Conservation (phyloP, 2,113 vertebrate species). For the Sylvietta virens region DNA sequence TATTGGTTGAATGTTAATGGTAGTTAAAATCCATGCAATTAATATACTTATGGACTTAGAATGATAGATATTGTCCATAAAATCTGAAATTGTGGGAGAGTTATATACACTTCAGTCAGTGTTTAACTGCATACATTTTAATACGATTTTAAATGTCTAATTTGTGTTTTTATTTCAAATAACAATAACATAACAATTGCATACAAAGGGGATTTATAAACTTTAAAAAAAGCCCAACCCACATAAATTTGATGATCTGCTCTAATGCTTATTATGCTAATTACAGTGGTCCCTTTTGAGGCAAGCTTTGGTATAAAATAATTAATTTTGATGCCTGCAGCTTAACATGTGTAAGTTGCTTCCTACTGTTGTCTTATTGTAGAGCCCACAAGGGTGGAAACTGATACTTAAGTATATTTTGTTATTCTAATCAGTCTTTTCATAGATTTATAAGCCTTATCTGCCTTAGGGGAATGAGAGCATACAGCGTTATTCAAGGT, state of each 20-base stretch:
- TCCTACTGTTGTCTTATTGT: constrained; percentile 4
- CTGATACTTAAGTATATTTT: neutral
- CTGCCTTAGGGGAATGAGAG: neutral
- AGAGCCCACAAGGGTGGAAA: constrained; percentile 24
- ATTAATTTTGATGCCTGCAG: constrained; percentile 58
- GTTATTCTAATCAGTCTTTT: constrained; percentile 32
- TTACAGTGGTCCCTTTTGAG: constrained; percentile 48
- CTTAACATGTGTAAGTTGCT: constrained; percentile 26
- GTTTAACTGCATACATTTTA: constrained; percentile 19
- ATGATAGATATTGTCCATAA: constrained; percentile 29
- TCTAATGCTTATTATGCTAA: constrained; percentile 50
- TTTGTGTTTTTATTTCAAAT: constrained; percentile 25
- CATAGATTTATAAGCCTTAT: neutral
- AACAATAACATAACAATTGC: neutral
- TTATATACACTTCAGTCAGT: neutral
- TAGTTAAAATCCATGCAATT: constrained; percentile 42
- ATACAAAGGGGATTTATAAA: constrained; percentile 39
- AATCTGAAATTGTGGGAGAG: neutral
- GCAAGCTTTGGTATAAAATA: constrained; percentile 22
- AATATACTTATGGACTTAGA: constrained; percentile 24
- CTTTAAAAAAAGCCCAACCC: neutral
- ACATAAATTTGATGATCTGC: constrained; percentile 7
- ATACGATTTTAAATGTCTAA: constrained; percentile 30
- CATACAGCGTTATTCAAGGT: neutral
- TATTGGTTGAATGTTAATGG: constrained; percentile 24